Conservation (phyloP, 2,888 invertebrate genomes). For the Cacoxenus indagator region DNA sequence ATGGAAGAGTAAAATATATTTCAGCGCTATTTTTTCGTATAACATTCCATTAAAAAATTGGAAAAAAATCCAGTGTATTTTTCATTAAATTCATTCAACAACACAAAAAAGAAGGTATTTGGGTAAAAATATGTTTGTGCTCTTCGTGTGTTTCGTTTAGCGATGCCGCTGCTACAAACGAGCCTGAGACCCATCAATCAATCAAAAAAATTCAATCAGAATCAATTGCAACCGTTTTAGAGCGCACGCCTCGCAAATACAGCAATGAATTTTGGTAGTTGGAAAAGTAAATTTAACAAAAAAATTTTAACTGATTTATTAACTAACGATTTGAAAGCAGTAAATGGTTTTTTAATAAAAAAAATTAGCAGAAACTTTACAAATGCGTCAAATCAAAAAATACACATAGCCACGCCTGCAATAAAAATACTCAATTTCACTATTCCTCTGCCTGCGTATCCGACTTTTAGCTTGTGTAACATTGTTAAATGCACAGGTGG, state of each 20-base stretch:
- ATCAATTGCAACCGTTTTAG: conserved; percentile 47
- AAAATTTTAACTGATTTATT: conserved; percentile 52
- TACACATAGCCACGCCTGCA: neutral
- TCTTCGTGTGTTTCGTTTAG: too few species aligned
- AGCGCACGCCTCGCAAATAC: conserved; percentile 31
- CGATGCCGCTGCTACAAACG: too few species aligned
- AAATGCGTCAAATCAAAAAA: neutral
- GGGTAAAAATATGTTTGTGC: too few species aligned
- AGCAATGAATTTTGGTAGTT: neutral
- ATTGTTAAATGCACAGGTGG: conserved; percentile 19
- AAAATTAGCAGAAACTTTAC: conserved; percentile 23
- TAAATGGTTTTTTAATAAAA: conserved; percentile 43
- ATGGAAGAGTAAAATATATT: too few species aligned
- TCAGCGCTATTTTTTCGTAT: too few species aligned
- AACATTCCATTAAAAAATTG: too few species aligned
- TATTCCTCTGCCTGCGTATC: neutral
- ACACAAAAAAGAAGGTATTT: too few species aligned
- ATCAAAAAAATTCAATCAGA: conserved; percentile 57
- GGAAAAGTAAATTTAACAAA: conserved; percentile 13
- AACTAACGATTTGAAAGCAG: conserved; percentile 45
- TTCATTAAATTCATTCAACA: too few species aligned
- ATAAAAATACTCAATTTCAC: neutral
- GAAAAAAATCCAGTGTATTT: too few species aligned
- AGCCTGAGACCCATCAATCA: conserved; percentile 59
- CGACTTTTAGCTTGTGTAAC: conserved; percentile 9